Conservation (phyloP, 1,140 invertebrate species). For the Aphelinus certus region DNA sequence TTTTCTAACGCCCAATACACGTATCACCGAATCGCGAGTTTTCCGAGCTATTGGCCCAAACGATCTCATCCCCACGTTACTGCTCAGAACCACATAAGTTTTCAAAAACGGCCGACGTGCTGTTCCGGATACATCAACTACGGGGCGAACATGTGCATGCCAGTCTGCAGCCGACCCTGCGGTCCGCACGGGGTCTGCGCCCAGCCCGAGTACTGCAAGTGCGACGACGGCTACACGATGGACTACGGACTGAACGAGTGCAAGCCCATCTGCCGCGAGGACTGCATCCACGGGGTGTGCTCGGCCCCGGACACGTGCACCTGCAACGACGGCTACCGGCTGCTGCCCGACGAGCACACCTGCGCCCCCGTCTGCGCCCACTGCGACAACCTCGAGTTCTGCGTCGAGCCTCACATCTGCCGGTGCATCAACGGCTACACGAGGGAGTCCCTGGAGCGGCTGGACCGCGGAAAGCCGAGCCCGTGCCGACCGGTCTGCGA, state of each 20-base stretch:
- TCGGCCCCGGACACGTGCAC: conserved; percentile 47
- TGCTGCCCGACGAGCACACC: background rate
- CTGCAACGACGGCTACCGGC: conserved; percentile 49
- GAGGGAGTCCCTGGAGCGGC: conserved; percentile 9
- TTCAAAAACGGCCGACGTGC: conserved; percentile 58
- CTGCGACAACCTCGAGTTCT: conserved; percentile 39
- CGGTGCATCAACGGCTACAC: conserved; percentile 39
- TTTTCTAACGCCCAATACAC: too few relatives aligned
- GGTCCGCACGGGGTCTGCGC: conserved; percentile 33
- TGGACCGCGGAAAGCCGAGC: background rate
- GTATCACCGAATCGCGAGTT: too few relatives aligned
- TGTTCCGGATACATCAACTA: conserved; percentile 67
- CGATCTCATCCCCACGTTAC: too few relatives aligned
- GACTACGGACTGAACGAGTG: background rate
- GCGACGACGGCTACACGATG: conserved; percentile 40
- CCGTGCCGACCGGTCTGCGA: conserved; percentile 21
- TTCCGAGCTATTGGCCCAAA: too few relatives aligned
- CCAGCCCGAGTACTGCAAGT: conserved; percentile 39
- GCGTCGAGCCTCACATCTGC: conserved; percentile 47
- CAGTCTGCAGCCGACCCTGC: conserved; percentile 39
- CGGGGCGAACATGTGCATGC: conserved; percentile 9
- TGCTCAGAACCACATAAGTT: conserved; percentile 35
- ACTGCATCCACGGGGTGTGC: conserved; percentile 46
- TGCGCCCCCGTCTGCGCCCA: conserved; percentile 46
- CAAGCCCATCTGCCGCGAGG: conserved; percentile 24